These are phyloP conservation scores for Cerceris ruficornis DNA, from an alignment of 2,888 invertebrate species.

Conservation along the genomic window DNA sequence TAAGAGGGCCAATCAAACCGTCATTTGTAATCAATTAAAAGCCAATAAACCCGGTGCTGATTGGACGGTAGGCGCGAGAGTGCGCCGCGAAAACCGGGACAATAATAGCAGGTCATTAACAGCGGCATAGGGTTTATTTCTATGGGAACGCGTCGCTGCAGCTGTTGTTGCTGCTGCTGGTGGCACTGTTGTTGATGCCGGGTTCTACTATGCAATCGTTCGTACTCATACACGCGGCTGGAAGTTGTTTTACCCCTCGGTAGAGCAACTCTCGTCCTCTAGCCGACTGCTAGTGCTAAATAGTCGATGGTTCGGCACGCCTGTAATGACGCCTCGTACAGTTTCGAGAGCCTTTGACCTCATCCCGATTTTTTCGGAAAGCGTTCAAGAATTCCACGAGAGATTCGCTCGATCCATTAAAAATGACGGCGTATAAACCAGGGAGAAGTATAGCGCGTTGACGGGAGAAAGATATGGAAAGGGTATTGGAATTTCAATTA, in stretches of 20 bases:
- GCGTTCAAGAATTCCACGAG: conserved; percentile 7
- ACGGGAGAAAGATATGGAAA: conserved; percentile 2
- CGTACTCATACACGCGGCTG: conserved; percentile 1
- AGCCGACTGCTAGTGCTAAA: conserved; percentile 8
- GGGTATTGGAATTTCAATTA: conserved; percentile 50
- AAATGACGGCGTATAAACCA: conserved; percentile 32
- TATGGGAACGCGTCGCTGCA: conserved; percentile 58
- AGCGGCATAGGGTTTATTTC: conserved; percentile 74
- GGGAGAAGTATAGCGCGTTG: not conserved
- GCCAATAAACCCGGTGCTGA: conserved; percentile 79
- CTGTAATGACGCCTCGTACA: conserved; percentile 33
- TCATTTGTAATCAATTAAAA: conserved; percentile 81
- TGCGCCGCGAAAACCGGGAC: conserved; percentile 73
- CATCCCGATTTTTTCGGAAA: conserved; percentile 38
- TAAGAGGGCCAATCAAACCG: conserved; percentile 77
- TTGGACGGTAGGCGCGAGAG: conserved; percentile 75
- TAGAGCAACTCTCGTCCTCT: conserved; percentile 9
- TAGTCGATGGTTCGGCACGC: conserved; percentile 11
- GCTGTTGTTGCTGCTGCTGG: conserved; percentile 2
- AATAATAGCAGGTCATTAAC: conserved; percentile 79
- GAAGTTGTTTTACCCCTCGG: conserved; percentile 7
- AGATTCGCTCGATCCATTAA: conserved; percentile 28
- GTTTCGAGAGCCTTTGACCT: conserved; percentile 46
- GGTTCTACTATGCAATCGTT: conserved; percentile 7
- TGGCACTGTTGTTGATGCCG: conserved; percentile 13